Base-by-base conservation (phyloP, 1,140 invertebrate species). In the Spodoptera litura region DNA sequence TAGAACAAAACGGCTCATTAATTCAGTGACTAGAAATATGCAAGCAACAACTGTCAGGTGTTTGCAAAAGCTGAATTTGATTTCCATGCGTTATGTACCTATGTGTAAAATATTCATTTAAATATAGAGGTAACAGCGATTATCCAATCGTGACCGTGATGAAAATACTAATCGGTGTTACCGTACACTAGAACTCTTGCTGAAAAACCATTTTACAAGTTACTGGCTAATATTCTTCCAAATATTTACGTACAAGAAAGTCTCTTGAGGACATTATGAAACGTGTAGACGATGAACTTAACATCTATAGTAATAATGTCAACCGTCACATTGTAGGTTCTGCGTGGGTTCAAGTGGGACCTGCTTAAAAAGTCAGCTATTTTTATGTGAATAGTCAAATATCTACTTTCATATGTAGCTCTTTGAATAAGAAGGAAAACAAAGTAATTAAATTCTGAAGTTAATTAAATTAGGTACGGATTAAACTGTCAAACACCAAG, bases 341-440 rank as follows among this genome's bases (percentile, higher is more conserved):
- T 64, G 62, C 62, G 62, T 66, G 38, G 62, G 62, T 12, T 25
- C 15, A 66, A 49, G n/a, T 64, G 38, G 61, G 61, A 20, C 15
- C n/a, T 11, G 44, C 13, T 35, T 44, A 20, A 64, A 61, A 61
- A 13, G 10, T 10, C 25, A 0, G 4, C 9, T 35, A 35, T 61
- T 35, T n/a, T 31, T 27, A 13, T 61, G 49, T 15, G 15, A 20
- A 25, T 66, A 35, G n/a, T 20, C n/a, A 8, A 61, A 38, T 38
- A 62, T 15, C 0, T 38, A 44, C 13, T 44, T 49, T 49, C 10
- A 44, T 20, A 9, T 15, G 9, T 11, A 35, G 12, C 15, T 15
- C 61, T 64, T 6, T 3, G 13, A 25, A 66, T 44, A 20, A 66
- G 10, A 9, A 56, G 15, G 20, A 6, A 20, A 56, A 56, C 9